phyloP scores from a whole-genome alignment of 2,797 vertebrate genomes.

The Lates japonicus region DNA sequence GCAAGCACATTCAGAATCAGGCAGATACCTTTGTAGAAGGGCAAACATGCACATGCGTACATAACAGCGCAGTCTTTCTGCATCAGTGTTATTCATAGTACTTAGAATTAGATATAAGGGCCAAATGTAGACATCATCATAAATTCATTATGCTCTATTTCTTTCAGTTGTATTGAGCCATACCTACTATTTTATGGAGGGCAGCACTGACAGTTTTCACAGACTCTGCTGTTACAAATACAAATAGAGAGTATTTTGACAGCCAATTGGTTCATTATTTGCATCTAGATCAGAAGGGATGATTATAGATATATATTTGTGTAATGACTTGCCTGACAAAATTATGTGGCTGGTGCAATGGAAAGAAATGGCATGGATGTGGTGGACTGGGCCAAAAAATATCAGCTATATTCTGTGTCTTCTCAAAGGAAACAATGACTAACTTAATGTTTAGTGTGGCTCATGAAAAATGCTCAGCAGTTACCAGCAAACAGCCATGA shows the following conservation, averaged over 20 bases:
- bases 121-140: slow-evolving; percentile 4
- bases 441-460: not conserved
- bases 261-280: slow-evolving; percentile 26
- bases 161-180: slow-evolving; percentile 32
- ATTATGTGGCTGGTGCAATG: slow-evolving; percentile 17
- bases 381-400: not conserved
- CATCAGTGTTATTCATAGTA: slow-evolving; percentile 65
- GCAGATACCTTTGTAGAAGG: slow-evolving; percentile 83
- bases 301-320: slow-evolving; percentile 37
- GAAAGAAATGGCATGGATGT: not conserved
- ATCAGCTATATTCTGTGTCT: slow-evolving; percentile 15
- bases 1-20: slow-evolving; percentile 84
- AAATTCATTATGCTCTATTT: slow-evolving; percentile 32
- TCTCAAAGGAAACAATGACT: slow-evolving; percentile 6
- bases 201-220: slow-evolving; percentile 25
- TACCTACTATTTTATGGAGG: slow-evolving; percentile 18
- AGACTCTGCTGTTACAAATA: too few species aligned
- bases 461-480: not conserved
- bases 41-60: slow-evolving; percentile 78
- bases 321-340: slow-evolving; percentile 36
- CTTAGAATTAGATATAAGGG: not conserved
- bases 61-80: slow-evolving; percentile 85
- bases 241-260: slow-evolving; percentile 40
- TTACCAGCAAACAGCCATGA: not conserved
- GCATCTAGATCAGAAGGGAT: slow-evolving; percentile 19